Evolutionary conservation across 2,888 invertebrate genomes (phyloP), one percentile per base, ranked within the genome.

Genomic region (Zelleria hepariella): DNA sequence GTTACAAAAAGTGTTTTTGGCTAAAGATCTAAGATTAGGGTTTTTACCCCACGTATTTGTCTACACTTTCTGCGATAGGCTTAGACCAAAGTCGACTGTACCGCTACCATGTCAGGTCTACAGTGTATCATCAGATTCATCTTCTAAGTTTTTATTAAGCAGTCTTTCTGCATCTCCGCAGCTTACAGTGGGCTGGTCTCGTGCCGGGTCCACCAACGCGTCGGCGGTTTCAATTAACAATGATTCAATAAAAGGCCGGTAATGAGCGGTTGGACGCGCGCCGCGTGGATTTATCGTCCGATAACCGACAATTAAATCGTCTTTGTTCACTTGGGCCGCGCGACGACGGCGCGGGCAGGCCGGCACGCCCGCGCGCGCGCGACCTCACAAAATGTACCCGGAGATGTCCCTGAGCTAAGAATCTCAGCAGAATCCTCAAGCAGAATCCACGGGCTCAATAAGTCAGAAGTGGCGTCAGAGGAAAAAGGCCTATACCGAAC

Each of bases 291-390:
- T 85, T 85, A 86, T 84, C 76, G 80, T 64, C 75, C 72, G 75
- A 73, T 77, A 83, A 79, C 86, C 85, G 69, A 76, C 82, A 86
- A 87, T 87, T 87, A 87, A 82, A 80, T 51, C 75, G 78, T 81
- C 86, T 84, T 83, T 85, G 85, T 86, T 82, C 75, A 71, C 58
- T 67, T 58, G 63, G 66, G 64, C 65, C 68, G 63, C 64, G 65
- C 65, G 65, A 67, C 69, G 64, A 67, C 68, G 60, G n/a, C 55
- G n/a, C n/a, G n/a, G n/a, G n/a, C n/a, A n/a, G 54, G 54, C 25
- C 32, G 51, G 27, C 48, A 18, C 23, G 52, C 62, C 58, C 62
- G 57, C 52, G 26, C 53, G 58, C 60, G 23, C 56, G 62, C 65
- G 66, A 62, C 60, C 62, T 59, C 60, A 60, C 60, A 60, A 62